Evolutionary conservation across 2,888 invertebrate genomes (phyloP), one percentile per base, ranked within the genome.

Genomic region (Leucoptera coffeella): DNA sequence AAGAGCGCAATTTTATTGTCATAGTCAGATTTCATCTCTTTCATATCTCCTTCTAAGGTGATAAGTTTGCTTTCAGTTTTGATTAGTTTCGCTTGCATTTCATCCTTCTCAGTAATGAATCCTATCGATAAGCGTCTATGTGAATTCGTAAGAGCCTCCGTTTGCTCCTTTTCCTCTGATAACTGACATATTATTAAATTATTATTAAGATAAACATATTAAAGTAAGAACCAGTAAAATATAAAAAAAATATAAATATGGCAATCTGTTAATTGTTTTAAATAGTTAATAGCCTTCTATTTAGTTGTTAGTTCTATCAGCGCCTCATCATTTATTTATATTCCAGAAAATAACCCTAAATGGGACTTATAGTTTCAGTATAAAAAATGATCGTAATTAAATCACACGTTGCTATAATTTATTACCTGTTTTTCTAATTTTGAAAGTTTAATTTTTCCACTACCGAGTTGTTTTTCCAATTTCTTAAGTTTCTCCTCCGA

Each of bases 401-500:
- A 11, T 27, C 29, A 27, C 29, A 37, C 46, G n/a, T n/a, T n/a
- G n/a, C n/a, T n/a, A n/a, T n/a, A n/a, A n/a, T n/a, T n/a, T n/a
- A n/a, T 45, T 59, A 79, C 80, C 62, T 77, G 76, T 49, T 73
- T 73, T 49, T 79, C 78, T 39, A 79, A 56, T 47, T 75, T 74
- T 26, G 69, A 40, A 7, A 77, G 65, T 38, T 73, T 71, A 28
- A 78, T 76, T 47, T 74, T 79, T 32, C 73, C 69, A n/a, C 56
- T 50, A 26, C 54, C 45, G 13, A 74, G 46, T 39, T 72, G 52
- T 44, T 74, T 78, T 41, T 78, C 80, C 33, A 58, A 55, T 41
- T 75, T 73, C 41, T 72, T 78, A 25, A 57, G 59, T 50, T 77
- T 82, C n/a, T 80, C 80, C 35, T 84, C 83, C 12, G 72, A 50